Conservation (phyloP, 2,797 vertebrate genomes). For the Scolopax rusticola region DNA sequence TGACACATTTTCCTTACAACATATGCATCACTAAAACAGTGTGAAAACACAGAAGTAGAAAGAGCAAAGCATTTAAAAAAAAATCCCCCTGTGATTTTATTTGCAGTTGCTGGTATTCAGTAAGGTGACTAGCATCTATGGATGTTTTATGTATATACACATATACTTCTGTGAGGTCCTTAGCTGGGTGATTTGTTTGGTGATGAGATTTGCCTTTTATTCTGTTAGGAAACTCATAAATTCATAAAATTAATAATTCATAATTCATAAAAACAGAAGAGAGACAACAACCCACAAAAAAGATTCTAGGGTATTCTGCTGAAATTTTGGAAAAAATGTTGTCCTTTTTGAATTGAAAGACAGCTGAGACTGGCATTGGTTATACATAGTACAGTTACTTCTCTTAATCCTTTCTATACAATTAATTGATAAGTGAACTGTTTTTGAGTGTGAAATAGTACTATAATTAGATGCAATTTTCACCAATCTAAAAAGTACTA, state of each 20-base stretch:
- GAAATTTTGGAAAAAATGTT: neutral
- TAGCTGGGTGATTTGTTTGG: neutral
- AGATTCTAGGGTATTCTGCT: neutral
- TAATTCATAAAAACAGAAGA: neutral
- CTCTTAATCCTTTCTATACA: neutral
- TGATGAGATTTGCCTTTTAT: neutral
- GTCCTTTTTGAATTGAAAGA: neutral
- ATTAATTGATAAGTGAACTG: neutral
- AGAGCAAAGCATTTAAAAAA: neutral
- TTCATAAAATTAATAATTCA: too few relatives aligned
- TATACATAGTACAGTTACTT: neutral
- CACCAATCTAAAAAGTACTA: neutral
- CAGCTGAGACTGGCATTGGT: neutral
- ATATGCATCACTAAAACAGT: neutral
- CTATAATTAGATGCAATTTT: neutral
- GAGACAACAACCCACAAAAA: neutral
- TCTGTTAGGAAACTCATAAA: neutral
- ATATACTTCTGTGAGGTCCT: neutral
- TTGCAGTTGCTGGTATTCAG: neutral
- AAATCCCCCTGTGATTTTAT: too few relatives aligned
- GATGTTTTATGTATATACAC: neutral
- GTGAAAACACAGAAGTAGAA: neutral
- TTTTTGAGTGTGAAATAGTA: neutral
- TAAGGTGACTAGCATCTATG: neutral
- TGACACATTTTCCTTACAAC: neutral